phyloP scores from a whole-genome alignment of 1,140 invertebrate genomes.

The Berghia stephanieae region DNA sequence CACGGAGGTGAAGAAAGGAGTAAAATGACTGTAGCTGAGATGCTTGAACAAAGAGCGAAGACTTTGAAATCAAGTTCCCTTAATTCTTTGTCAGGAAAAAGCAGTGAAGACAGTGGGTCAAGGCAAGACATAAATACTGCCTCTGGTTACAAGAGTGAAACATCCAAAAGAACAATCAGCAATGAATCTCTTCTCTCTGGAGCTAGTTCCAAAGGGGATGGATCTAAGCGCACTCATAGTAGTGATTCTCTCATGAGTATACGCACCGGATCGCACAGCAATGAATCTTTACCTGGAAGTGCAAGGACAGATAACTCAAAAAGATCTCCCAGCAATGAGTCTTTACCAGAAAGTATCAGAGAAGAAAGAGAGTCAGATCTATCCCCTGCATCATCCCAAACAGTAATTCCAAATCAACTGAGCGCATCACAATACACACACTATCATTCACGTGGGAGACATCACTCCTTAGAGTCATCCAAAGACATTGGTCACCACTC shows the following conservation, averaged over 20 bases:
- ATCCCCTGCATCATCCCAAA: not conserved
- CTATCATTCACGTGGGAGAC: not conserved
- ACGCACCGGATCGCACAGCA: not conserved
- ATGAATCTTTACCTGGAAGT: constrained; percentile 17
- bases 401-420: not conserved
- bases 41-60: constrained; percentile 41
- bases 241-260: constrained; percentile 1
- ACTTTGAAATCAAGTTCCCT: constrained; percentile 37
- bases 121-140: constrained; percentile 30
- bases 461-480: constrained; percentile 9
- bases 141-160: constrained; percentile 39
- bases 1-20: constrained; percentile 25
- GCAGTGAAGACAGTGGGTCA: constrained; percentile 22
- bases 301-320: not conserved
- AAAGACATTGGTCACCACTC: not conserved
- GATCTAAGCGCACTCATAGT: not conserved
- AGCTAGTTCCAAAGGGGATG: not conserved
- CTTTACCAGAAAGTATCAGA: constrained; percentile 12
- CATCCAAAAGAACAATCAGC: not conserved
- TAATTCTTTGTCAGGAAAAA: constrained; percentile 14
- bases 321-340: constrained; percentile 26
- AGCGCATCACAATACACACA: too few species aligned
- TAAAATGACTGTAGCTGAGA: constrained; percentile 24
- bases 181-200: not conserved
- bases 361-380: not conserved